These are phyloP conservation scores for Sinosuthora webbiana DNA, from an alignment of 2,113 vertebrate species.

Conservation along the genomic window DNA sequence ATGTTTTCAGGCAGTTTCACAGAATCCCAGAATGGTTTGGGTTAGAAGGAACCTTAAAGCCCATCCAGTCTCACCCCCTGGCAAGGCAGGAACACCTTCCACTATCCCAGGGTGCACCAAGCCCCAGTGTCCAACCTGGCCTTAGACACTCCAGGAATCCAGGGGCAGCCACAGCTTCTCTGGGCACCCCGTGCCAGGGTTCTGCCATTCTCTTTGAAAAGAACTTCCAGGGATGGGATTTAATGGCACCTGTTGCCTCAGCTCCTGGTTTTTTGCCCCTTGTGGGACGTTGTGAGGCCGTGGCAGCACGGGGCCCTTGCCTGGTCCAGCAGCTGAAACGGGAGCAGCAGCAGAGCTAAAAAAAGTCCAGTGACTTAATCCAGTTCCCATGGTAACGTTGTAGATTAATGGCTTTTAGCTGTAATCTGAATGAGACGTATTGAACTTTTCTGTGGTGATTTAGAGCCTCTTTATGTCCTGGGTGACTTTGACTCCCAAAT, in stretches of 20 bases:
- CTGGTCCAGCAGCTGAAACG: neutral
- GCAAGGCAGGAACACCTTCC: neutral
- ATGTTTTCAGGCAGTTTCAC: accelerated
- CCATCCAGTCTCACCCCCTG: accelerated
- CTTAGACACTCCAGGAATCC: neutral
- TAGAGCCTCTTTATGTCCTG: neutral
- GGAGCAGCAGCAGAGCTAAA: neutral
- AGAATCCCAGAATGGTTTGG: neutral
- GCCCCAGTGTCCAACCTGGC: accelerated
- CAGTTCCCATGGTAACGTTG: neutral
- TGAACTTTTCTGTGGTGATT: slow-evolving; percentile 2
- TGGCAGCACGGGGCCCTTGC: accelerated
- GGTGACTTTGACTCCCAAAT: slow-evolving; percentile 16
- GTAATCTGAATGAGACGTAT: slow-evolving; percentile 23
- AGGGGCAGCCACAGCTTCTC: neutral
- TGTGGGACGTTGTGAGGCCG: accelerated
- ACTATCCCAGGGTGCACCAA: accelerated
- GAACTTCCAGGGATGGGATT: neutral
- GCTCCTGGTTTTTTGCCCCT: neutral
- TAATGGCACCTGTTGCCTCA: neutral
- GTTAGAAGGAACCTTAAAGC: neutral
- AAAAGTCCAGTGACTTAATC: slow-evolving; percentile 11
- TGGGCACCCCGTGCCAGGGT: neutral
- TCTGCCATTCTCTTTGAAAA: neutral
- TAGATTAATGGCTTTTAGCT: slow-evolving; percentile 51